Percentiles rank a stretch among this genome's conserved stretches.
These are phyloP conservation scores for Zonitis immaculata DNA, from an alignment of 2,888 invertebrate genomes.

Conservation along the genomic window DNA sequence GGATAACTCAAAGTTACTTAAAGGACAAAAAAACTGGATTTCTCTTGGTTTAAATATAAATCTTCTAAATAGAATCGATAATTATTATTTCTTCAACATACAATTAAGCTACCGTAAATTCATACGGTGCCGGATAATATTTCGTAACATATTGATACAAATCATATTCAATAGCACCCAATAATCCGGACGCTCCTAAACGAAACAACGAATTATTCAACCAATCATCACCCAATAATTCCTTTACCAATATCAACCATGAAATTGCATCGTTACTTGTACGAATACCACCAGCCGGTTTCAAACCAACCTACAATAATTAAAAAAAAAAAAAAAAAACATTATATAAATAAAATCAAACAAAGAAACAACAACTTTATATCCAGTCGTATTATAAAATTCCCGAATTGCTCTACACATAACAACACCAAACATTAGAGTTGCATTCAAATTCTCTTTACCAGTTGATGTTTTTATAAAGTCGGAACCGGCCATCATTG, in stretches of 20 bases:
- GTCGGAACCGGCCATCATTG: slow-evolving; percentile 95
- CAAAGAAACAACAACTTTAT: too few species aligned
- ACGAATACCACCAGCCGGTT: slow-evolving; percentile 96
- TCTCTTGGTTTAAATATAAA: too few species aligned
- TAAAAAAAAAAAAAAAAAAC: too few species aligned
- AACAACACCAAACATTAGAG: slow-evolving; percentile 81
- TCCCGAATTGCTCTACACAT: slow-evolving; percentile 92
- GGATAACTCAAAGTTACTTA: too few species aligned
- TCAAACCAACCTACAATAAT: too few species aligned
- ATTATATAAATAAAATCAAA: too few species aligned
- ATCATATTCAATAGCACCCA: slow-evolving; percentile 69
- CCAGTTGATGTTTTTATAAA: slow-evolving; percentile 99
- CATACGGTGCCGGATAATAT: slow-evolving; percentile 34
- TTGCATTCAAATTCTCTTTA: slow-evolving; percentile 94
- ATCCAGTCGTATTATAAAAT: slow-evolving; percentile 65
- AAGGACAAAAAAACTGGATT: too few species aligned
- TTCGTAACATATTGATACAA: slow-evolving; percentile 49
- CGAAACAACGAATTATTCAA: slow-evolving; percentile 74
- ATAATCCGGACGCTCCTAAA: slow-evolving; percentile 89
- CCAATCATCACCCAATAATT: slow-evolving; percentile 85
- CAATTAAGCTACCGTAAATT: slow-evolving; percentile 44
- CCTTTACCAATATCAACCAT: slow-evolving; percentile 81
- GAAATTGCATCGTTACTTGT: slow-evolving; percentile 77
- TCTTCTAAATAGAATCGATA: too few species aligned
- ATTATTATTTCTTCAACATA: too few species aligned